These are phyloP conservation scores for Agriopis leucophaearia DNA, from an alignment of 2,888 invertebrate genomes.

Conservation along the genomic window DNA sequence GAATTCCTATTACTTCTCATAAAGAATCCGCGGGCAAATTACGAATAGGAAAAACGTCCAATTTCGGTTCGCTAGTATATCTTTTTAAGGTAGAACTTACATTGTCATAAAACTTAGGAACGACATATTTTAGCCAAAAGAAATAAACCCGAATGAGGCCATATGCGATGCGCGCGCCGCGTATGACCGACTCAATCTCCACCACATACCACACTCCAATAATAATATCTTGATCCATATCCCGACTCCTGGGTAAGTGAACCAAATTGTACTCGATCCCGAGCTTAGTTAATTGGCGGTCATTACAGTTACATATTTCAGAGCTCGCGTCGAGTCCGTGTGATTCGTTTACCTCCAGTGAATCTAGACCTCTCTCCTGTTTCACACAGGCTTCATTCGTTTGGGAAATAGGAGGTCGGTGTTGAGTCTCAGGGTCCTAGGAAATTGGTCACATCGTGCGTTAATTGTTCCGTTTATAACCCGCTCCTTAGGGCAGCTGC, in stretches of 20 bases:
- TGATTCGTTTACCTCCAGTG: constrained; percentile 65
- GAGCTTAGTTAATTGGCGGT: constrained; percentile 81
- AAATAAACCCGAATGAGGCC: constrained; percentile 37
- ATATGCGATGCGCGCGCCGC: constrained; percentile 23
- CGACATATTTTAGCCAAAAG: constrained; percentile 30
- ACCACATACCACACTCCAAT: constrained; percentile 46
- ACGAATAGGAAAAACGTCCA: constrained; percentile 5
- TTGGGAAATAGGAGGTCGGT: constrained; percentile 38
- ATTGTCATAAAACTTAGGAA: constrained; percentile 39
- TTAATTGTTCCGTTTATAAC: constrained; percentile 84
- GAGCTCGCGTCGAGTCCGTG: constrained; percentile 65
- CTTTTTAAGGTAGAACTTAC: constrained; percentile 34
- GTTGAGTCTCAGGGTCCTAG: constrained; percentile 48
- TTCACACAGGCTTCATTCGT: constrained; percentile 44
- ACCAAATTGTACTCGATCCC: constrained; percentile 73
- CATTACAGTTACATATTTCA: constrained; percentile 82
- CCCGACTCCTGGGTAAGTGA: constrained; percentile 62
- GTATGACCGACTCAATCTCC: constrained; percentile 28
- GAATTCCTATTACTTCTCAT: constrained; percentile 37
- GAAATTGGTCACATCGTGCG: constrained; percentile 64
- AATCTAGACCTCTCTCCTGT: constrained; percentile 57
- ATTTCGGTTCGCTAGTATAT: constrained; percentile 21
- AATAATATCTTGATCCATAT: constrained; percentile 52
- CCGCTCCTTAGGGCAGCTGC: constrained; percentile 82
- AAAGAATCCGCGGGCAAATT: constrained; percentile 32